Evolutionary conservation across 2,113 vertebrate genomes (phyloP), one percentile per base, ranked within the genome.

Genomic region (Porphyrio hochstetteri): DNA sequence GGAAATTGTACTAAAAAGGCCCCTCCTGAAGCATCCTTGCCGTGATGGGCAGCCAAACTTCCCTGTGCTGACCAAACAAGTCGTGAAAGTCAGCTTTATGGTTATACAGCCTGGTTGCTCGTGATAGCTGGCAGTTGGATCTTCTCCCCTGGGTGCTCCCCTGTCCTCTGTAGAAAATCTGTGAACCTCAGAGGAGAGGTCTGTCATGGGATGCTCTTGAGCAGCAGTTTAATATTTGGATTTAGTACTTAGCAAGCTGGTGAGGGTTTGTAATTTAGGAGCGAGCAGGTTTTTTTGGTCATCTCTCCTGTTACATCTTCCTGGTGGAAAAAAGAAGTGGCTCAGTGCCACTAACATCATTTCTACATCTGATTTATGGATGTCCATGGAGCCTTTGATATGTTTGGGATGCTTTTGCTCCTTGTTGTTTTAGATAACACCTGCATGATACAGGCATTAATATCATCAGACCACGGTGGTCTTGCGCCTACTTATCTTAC

Each of bases 1-100:
- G 50, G 60, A 53, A 64, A 11, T 42, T 1, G 0, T 52, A 12
- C 11, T 18, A 7, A 44, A 86, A 69, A 79, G 46, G 4, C 7
- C 31, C 21, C 23, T 65, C 18, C 35, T 86, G 48, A 38, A 57
- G 50, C 56, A 24, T 40, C 50, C 23, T 88, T 35, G 36, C 36
- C 0, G 0, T 0, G 1, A 20, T 53, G 57, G 40, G 65, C 52
- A 79, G 60, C 55, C 25, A 31, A 50, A 36, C 10, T 5, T 65
- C 35, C 25, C 64, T 25, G 46, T 55, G 74, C 82, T 72, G 57
- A 7, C 40, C 23, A 36, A 70, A 3, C 10, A 48, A 44, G 64
- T 23, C 18, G 8, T 21, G 31, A 52, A 38, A 84, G 36, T 59
- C 63, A 77, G 27, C 42, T 78, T 40, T 56, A 0, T 36, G 36